phyloP scores from a whole-genome alignment of 2,797 vertebrate species.

The Lerista edwardsae region DNA sequence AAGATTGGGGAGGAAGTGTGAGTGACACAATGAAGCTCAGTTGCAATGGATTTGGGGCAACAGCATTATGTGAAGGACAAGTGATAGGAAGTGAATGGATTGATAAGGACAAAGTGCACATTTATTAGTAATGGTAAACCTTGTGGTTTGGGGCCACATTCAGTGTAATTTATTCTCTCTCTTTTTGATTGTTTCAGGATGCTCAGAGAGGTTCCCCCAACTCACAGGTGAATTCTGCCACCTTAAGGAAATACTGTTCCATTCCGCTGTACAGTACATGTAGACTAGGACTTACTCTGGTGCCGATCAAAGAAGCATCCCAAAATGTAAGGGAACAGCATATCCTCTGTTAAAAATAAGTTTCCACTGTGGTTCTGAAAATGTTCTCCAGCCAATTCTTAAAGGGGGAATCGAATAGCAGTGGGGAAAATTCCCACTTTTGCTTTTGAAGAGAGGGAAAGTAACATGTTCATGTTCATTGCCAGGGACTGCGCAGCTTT shows the following conservation, averaged over 20 bases:
- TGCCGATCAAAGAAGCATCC: neutral
- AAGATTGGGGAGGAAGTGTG: neutral
- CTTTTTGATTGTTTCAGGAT: neutral
- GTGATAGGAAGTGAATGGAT: neutral
- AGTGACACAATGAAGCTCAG: neutral
- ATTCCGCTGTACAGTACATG: too few relatives aligned
- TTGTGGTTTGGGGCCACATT: neutral
- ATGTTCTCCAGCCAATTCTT: neutral
- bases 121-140: neutral
- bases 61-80: neutral
- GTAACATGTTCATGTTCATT: conserved; percentile 4
- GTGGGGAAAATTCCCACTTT: too few relatives aligned
- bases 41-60: neutral
- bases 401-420: neutral
- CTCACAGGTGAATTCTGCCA: neutral
- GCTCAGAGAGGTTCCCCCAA: neutral
- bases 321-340: neutral
- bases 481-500: conserved; percentile 3
- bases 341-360: neutral
- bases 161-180: neutral
- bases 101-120: neutral
- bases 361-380: neutral
- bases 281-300: too few relatives aligned
- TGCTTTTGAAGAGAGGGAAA: neutral
- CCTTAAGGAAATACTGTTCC: too few relatives aligned